Percentiles rank a stretch among this genome's conserved stretches.
Evolutionary conservation across 53 echinoderm and acorn worm species (phyloP).

Genomic region (Holothuria leucospilota): DNA sequence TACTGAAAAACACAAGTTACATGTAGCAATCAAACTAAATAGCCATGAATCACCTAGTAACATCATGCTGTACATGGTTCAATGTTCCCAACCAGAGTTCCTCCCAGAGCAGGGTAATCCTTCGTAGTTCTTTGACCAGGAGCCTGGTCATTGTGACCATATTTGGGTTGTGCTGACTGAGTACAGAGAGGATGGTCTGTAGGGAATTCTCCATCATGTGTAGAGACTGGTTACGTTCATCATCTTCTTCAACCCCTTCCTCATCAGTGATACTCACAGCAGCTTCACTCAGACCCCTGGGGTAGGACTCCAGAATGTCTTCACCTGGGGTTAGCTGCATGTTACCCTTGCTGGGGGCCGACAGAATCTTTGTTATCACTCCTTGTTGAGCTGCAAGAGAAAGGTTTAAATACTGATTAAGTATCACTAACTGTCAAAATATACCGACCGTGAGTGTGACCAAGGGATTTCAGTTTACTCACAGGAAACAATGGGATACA

Average conservation of each 20-base stretch:
- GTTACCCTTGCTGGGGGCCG: constrained; percentile 23
- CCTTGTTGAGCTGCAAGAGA: constrained; percentile 51
- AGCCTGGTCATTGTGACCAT: constrained; percentile 80
- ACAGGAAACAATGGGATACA: too few relatives aligned
- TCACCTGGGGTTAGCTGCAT: constrained; percentile 43
- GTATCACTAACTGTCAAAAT: neutral
- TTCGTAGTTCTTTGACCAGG: constrained; percentile 85
- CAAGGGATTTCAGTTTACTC: too few relatives aligned
- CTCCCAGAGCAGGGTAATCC: constrained; percentile 95
- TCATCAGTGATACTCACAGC: constrained; percentile 31
- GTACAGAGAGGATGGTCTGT: constrained; percentile 76
- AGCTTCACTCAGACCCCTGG: constrained; percentile 34
- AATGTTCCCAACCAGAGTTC: constrained; percentile 97
- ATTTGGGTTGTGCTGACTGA: constrained; percentile 80
- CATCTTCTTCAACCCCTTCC: constrained; percentile 67
- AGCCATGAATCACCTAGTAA: constrained; percentile 68
- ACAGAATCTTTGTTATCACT: constrained; percentile 74
- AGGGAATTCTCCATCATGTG: constrained; percentile 91
- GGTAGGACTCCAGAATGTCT: constrained; percentile 46
- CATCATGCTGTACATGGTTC: constrained; percentile 90
- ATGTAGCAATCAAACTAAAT: neutral
- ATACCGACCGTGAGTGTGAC: neutral
- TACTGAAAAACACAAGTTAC: too few relatives aligned
- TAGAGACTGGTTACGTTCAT: constrained; percentile 87
- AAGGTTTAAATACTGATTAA: neutral